Evolutionary conservation across 2,888 invertebrate species (phyloP).

Genomic region (Drosophila neotestacea): DNA sequence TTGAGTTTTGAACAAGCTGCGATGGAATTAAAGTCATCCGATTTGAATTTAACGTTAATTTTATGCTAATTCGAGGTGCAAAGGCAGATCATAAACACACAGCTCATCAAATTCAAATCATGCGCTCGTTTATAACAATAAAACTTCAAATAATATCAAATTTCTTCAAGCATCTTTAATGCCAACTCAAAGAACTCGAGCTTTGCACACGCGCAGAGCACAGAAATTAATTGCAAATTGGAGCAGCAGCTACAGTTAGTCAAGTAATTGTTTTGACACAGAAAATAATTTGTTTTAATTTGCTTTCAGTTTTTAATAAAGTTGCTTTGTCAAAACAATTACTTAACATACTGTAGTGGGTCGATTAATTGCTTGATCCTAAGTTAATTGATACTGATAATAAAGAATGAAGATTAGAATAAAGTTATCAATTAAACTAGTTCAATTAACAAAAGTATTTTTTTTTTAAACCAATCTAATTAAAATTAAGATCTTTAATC

Average conservation of each 20-base stretch:
- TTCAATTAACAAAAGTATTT: not conserved
- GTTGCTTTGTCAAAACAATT: no score
- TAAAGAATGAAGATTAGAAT: not conserved
- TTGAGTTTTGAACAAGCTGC: conserved; percentile 18
- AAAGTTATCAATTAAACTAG: no score
- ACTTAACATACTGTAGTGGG: conserved; percentile 5
- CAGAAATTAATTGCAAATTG: conserved; percentile 38
- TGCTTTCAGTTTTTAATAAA: no score
- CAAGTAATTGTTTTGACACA: no score
- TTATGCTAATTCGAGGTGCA: conserved; percentile 59
- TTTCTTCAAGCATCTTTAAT: conserved; percentile 25
- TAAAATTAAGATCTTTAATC: no score
- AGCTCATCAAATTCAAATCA: conserved; percentile 51
- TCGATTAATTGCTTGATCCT: conserved; percentile 1
- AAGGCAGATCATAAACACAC: conserved; percentile 43
- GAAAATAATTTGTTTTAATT: no score
- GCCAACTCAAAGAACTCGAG: conserved; percentile 20
- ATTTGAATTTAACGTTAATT: conserved; percentile 19
- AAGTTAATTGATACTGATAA: no score
- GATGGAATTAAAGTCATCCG: not conserved
- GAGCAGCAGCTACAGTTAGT: conserved; percentile 1
- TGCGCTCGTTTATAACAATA: conserved; percentile 10
- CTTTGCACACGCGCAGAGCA: conserved; percentile 35
- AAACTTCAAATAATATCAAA: conserved; percentile 25
- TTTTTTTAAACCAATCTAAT: not conserved